Evolutionary conservation across 2,113 vertebrate genomes (phyloP).

Genomic region (Herpetotheres cachinnans): DNA sequence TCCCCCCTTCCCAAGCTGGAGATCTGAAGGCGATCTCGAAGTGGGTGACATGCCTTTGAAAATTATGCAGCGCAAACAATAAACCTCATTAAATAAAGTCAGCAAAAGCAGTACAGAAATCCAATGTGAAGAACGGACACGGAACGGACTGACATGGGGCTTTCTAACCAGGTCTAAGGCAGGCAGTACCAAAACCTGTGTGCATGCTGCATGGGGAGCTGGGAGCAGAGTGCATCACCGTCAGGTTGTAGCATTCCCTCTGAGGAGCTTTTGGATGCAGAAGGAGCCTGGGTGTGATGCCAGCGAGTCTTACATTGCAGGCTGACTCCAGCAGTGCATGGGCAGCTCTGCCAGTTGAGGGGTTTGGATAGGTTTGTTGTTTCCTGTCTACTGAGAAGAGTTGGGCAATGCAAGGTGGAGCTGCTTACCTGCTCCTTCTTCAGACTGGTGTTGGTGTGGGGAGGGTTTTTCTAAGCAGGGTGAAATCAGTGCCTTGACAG

Average conservation of each 20-base stretch:
- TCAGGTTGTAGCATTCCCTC: background rate
- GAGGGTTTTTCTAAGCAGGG: background rate
- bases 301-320: rapidly evolving
- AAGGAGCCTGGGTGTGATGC: background rate
- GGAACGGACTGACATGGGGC: background rate
- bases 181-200: background rate
- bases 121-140: background rate
- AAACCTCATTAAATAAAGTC: slow-evolving; percentile 72
- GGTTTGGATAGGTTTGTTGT: background rate
- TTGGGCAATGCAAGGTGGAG: background rate
- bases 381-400: background rate
- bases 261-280: background rate
- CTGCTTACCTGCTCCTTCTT: background rate
- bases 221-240: rapidly evolving
- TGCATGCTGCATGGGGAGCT: background rate
- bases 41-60: slow-evolving; percentile 74
- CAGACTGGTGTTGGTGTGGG: rapidly evolving
- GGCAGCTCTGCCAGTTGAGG: background rate
- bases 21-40: slow-evolving; percentile 72
- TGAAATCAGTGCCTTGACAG: background rate
- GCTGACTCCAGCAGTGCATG: background rate
- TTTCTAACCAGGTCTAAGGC: background rate
- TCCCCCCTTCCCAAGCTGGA: slow-evolving; percentile 57
- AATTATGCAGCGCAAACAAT: slow-evolving; percentile 74
- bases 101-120: slow-evolving; percentile 20